Evolutionary conservation across 2,113 vertebrate species (phyloP).

Genomic region (Trichomycterus rosablanca): DNA sequence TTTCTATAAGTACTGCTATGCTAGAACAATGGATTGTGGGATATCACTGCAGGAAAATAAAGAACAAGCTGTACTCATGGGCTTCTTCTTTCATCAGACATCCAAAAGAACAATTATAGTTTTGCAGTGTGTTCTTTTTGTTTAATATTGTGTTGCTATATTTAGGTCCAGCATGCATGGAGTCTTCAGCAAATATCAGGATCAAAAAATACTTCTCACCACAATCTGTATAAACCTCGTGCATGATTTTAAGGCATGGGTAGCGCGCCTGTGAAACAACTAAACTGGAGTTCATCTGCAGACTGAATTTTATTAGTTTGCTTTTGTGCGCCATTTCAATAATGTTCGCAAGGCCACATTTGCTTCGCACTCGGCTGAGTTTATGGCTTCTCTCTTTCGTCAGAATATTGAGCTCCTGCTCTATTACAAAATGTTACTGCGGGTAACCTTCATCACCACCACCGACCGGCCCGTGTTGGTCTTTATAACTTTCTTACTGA

Average conservation of each 20-base stretch:
- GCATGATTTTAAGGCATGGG: constrained; percentile 32
- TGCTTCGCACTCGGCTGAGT: constrained; percentile 36
- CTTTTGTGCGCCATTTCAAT: constrained; percentile 35
- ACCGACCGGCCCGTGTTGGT: constrained; percentile 32
- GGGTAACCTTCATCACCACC: constrained; percentile 22
- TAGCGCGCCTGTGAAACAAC: constrained; percentile 13
- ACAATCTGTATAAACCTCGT: constrained; percentile 7
- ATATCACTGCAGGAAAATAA: neutral
- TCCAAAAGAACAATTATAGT: neutral
- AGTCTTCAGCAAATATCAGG: neutral
- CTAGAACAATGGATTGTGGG: neutral
- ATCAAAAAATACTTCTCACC: constrained; percentile 9
- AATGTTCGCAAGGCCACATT: constrained; percentile 37
- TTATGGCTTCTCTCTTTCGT: constrained; percentile 37
- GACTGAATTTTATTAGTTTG: constrained; percentile 41
- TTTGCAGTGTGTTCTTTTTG: constrained; percentile 23
- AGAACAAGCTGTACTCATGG: constrained; percentile 3
- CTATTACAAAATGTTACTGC: constrained; percentile 28
- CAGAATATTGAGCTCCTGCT: constrained; percentile 26
- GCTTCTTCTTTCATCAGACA: neutral
- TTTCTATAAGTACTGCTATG: neutral
- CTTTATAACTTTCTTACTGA: constrained; percentile 41
- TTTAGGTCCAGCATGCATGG: neutral
- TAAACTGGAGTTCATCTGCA: constrained; percentile 19
- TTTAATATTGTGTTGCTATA: neutral